phyloP scores from a whole-genome alignment of 2,797 vertebrate species.

The Myotis myotis region DNA sequence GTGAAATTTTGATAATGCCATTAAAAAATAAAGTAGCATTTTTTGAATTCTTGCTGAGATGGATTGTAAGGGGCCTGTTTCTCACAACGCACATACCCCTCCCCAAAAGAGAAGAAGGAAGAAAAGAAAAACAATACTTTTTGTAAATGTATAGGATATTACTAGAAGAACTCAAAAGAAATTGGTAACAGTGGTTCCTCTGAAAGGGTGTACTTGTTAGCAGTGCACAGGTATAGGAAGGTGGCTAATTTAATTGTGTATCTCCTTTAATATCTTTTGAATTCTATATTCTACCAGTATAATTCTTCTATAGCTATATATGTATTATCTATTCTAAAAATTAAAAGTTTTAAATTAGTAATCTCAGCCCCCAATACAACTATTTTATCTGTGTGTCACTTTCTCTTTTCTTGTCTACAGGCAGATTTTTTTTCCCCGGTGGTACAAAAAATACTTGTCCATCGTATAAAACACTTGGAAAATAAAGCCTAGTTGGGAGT shows the following conservation, averaged over 20 bases:
- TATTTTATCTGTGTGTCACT: neutral
- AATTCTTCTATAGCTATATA: neutral
- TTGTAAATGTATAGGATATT: neutral
- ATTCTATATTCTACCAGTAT: neutral
- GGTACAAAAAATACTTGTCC: neutral
- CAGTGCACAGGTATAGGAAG: neutral
- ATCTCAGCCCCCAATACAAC: neutral
- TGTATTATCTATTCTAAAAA: constrained; percentile 21
- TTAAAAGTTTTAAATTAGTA: neutral
- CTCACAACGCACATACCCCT: neutral
- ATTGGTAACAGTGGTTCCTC: neutral
- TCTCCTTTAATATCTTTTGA: neutral
- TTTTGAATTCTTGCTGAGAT: neutral
- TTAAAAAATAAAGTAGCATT: constrained; percentile 24
- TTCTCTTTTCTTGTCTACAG: neutral
- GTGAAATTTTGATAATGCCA: constrained; percentile 10
- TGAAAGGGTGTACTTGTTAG: neutral
- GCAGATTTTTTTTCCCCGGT: neutral
- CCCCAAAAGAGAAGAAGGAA: neutral
- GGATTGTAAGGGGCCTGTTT: neutral
- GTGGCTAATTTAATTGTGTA: neutral
- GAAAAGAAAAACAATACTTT: neutral
- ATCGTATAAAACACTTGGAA: neutral
- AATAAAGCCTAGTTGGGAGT: constrained; percentile 5
- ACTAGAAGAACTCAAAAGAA: neutral